Percentiles rank a stretch among this genome's conserved stretches.
phyloP scores from a whole-genome alignment of 2,888 invertebrate species.

The Xestia c-nigrum region DNA sequence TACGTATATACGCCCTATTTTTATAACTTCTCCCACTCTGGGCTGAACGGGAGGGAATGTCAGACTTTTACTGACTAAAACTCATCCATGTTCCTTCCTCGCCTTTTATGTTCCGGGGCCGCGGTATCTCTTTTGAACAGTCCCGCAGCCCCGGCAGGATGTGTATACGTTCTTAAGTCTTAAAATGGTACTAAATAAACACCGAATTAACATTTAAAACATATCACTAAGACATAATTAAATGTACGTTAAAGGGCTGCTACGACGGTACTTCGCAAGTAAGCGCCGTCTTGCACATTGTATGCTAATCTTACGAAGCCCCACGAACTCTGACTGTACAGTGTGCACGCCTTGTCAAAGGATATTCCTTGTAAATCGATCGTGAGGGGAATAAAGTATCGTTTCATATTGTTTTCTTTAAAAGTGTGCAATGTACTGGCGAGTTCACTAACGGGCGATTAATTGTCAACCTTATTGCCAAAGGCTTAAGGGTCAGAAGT shows the following conservation, averaged over 20 bases:
- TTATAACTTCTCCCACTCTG: too few relatives aligned
- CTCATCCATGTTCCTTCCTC: too few relatives aligned
- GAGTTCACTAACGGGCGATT: too few relatives aligned
- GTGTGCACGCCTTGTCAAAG: slow-evolving; percentile 3
- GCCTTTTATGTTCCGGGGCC: too few relatives aligned
- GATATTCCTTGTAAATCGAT: slow-evolving; percentile 35
- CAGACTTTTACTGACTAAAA: too few relatives aligned
- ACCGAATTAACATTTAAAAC: not conserved
- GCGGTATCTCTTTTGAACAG: too few relatives aligned
- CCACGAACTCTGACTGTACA: slow-evolving; percentile 35
- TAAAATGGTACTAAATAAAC: not conserved
- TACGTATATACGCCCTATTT: too few relatives aligned
- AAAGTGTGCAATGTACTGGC: not conserved
- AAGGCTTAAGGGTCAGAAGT: too few relatives aligned
- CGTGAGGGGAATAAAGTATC: slow-evolving; percentile 47
- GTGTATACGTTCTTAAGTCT: not conserved
- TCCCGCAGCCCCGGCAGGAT: too few relatives aligned
- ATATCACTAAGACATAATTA: slow-evolving; percentile 6
- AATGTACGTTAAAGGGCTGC: not conserved
- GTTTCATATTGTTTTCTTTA: slow-evolving; percentile 20
- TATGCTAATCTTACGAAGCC: slow-evolving; percentile 60
- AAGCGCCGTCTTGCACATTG: slow-evolving; percentile 42
- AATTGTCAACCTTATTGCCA: too few relatives aligned
- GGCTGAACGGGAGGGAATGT: too few relatives aligned
- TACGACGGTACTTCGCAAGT: not conserved